These are phyloP conservation scores for Esox niger DNA, from an alignment of 2,113 vertebrate genomes.

Conservation along the genomic window DNA sequence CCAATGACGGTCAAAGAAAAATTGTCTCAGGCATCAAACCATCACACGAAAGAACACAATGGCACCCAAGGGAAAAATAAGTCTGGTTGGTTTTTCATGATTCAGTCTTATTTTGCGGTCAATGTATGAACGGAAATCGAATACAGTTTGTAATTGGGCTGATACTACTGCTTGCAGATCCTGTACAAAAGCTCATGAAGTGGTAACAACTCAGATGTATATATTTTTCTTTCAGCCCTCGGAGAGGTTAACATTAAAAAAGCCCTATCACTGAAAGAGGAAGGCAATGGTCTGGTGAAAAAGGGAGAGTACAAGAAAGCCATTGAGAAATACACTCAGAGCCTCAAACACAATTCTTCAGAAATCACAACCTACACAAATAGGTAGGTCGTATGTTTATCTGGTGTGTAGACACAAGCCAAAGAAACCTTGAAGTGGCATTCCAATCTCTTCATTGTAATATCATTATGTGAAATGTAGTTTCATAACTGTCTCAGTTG, in stretches of 20 bases:
- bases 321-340: conserved; percentile 88
- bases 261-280: conserved; percentile 81
- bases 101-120: no score
- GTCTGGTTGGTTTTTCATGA: conserved; percentile 27
- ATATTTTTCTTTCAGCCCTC: conserved; percentile 29
- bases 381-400: conserved; percentile 70
- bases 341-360: conserved; percentile 75
- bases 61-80: conserved; percentile 24
- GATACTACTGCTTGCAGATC: no score
- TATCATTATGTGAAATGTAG: neutral
- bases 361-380: conserved; percentile 89
- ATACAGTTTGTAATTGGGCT: no score
- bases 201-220: neutral
- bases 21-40: conserved; percentile 49
- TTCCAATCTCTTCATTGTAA: neutral
- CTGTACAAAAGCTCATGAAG: neutral
- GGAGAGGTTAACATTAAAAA: conserved; percentile 66
- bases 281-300: conserved; percentile 90
- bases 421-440: neutral
- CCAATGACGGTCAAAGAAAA: conserved; percentile 79
- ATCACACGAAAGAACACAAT: conserved; percentile 45
- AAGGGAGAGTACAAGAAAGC: conserved; percentile 86
- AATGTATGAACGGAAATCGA: no score
- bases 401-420: neutral
- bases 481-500: neutral